A percentile compares a stretch with the other conserved stretches of the same genome.
These are phyloP conservation scores for Oceanites oceanicus DNA, from an alignment of 2,113 vertebrate species.

Conservation along the genomic window DNA sequence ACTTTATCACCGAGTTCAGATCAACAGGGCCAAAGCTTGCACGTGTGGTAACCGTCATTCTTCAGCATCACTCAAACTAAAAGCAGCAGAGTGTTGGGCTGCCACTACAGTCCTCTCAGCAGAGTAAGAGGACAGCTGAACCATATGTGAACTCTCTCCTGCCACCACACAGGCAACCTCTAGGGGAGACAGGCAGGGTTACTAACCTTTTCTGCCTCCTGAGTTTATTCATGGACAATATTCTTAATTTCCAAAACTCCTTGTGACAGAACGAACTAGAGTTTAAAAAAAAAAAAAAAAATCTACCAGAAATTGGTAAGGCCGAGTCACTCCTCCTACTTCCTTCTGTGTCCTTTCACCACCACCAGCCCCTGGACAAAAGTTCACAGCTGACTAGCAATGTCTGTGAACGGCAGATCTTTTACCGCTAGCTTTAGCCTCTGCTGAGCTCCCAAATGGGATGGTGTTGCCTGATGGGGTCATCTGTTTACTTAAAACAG, in stretches of 20 bases:
- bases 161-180: not conserved
- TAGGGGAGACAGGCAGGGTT: not conserved
- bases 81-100: not conserved
- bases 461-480: constrained; percentile 55
- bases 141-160: not conserved
- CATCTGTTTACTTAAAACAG: constrained; percentile 57
- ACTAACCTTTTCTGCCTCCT: not conserved
- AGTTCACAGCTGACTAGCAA: constrained; percentile 36
- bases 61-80: not conserved
- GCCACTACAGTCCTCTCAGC: not conserved
- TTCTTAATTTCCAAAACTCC: not conserved
- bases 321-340: not conserved
- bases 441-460: constrained; percentile 41
- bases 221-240: not conserved
- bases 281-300: not conserved
- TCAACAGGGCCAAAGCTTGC: not conserved
- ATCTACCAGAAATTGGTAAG: not conserved
- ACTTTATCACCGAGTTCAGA: not conserved
- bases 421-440: constrained; percentile 31
- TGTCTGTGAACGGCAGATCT: not conserved
- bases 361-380: not conserved
- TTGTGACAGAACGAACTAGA: not conserved
- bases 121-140: not conserved
- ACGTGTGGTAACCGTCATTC: not conserved
- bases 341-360: constrained; percentile 36